Base-by-base conservation (phyloP, 2,113 vertebrate genomes). In the Caracal caracal region DNA sequence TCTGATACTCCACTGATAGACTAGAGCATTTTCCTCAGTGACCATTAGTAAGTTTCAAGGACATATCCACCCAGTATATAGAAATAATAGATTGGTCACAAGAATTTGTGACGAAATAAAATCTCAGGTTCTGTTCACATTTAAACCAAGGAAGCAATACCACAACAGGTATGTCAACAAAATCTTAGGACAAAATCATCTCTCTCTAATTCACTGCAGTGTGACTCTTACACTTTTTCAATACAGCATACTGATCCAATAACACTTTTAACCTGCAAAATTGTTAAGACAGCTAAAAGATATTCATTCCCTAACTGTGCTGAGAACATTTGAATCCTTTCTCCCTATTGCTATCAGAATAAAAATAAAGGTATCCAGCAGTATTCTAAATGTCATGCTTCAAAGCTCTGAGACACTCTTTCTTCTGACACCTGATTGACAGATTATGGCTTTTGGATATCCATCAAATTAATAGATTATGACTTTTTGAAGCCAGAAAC, bases 381-480 rank as follows among this genome's bases (percentile, higher is more conserved):
- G 71, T 26, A 88, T 70, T 95, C 70, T 90, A 93, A 97, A 97
- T 94, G 94, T 68, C 96, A 96, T 0, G 61, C 94, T 95, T 98
- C 97, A 97, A 97, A 97, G 95, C 61, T 94, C 66, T 13, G 13
- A 97, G 53, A 51, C 61, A 75, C 59, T 49, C 90, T 97, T 97
- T 97, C 87, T 97, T 97, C 95, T 96, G 96, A 98, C 97, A 97
- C 88, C 96, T 98, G 97, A 97, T 94, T 97, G 98, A 97, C 90
- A 84, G 94, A 97, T 97, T 96, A 91, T 93, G 88, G 81, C 92
- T 97, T 97, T 97, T 97, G 95, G 88, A 97, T 95, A 98, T 94
- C 95, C 97, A 97, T 97, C 96, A 96, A 95, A 97, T 97, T 97
- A 98, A 96, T 96, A 97, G 97, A 98, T 97, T 98, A 96, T 97